Percentiles rank a stretch among this genome's conserved stretches.
Evolutionary conservation across 2,888 invertebrate species (phyloP).

Genomic region (Tipula unca): DNA sequence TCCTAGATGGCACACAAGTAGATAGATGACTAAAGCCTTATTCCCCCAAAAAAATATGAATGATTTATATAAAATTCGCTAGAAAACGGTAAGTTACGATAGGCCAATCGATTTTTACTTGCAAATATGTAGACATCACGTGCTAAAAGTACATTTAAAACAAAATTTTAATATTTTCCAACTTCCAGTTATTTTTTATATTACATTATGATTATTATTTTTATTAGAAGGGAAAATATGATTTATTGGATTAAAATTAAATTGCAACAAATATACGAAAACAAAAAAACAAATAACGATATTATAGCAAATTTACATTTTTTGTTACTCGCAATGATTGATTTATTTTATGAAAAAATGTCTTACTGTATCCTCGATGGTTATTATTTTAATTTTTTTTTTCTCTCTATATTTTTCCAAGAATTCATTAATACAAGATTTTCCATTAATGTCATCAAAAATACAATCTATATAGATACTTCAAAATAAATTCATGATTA

Average conservation of each 20-base stretch:
- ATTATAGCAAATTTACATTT: neutral
- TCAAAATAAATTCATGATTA: neutral
- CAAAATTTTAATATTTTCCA: neutral
- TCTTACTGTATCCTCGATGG: neutral
- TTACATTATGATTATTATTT: neutral
- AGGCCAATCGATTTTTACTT: neutral
- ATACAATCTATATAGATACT: neutral
- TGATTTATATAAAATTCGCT: neutral
- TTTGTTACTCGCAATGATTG: neutral
- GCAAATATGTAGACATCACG: neutral
- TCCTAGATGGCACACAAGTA: too few relatives aligned
- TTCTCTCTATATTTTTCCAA: neutral
- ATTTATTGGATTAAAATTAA: neutral
- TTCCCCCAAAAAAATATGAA: neutral
- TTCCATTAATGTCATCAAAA: neutral
- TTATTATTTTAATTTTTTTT: neutral
- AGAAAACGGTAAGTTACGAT: neutral
- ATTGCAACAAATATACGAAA: neutral
- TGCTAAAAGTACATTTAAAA: neutral
- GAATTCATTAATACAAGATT: neutral
- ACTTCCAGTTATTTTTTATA: neutral
- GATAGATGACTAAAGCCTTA: too few relatives aligned
- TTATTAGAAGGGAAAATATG: neutral
- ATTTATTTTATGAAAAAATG: neutral
- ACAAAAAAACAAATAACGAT: neutral